Evolutionary conservation across 2,797 vertebrate species (phyloP).

Genomic region (Oreortyx pictus): DNA sequence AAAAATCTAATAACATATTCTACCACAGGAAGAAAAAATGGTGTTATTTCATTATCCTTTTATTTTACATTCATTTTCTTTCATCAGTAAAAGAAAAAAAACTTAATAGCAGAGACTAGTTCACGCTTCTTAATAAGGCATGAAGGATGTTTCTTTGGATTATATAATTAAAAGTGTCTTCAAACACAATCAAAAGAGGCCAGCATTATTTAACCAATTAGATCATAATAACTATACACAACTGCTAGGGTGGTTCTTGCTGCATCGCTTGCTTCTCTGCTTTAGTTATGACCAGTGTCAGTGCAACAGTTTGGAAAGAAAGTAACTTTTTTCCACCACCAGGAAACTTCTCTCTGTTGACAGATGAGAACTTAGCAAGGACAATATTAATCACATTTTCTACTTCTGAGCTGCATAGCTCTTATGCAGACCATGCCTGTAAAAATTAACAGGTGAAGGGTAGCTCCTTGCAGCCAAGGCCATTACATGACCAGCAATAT

Average conservation of each 20-base stretch:
- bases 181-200: slow-evolving; percentile 34
- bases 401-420: neutral
- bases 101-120: neutral
- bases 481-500: too few species aligned
- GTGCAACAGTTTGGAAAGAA: neutral
- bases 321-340: neutral
- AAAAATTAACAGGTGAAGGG: neutral
- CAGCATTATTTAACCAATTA: neutral
- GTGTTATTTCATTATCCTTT: slow-evolving; percentile 26
- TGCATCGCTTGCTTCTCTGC: neutral
- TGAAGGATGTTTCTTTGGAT: slow-evolving; percentile 28
- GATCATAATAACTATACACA: neutral
- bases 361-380: neutral
- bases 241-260: fast-evolving
- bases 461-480: neutral
- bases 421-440: fast-evolving
- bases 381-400: fast-evolving
- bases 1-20: neutral
- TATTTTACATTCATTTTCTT: slow-evolving; percentile 51
- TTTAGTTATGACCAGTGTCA: neutral
- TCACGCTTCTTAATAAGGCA: slow-evolving; percentile 34
- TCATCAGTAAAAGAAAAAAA: neutral
- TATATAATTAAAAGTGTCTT: slow-evolving; percentile 52
- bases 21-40: neutral
- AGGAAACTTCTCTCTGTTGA: neutral